A percentile compares a stretch with the other conserved stretches of the same genome.
phyloP scores from a whole-genome alignment of 1,140 invertebrate species.

The Goniozus legneri region DNA sequence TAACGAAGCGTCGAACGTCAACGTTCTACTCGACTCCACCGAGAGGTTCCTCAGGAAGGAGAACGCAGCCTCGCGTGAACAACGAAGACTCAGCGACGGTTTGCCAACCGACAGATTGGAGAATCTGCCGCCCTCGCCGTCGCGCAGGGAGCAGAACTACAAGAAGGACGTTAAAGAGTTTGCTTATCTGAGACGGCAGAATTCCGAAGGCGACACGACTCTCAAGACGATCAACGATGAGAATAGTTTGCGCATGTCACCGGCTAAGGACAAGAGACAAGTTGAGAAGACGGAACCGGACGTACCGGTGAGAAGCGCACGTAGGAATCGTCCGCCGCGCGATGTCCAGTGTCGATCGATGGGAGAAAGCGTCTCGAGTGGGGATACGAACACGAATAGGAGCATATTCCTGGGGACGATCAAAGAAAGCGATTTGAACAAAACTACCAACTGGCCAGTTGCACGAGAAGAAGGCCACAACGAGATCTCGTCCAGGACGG shows the following conservation, averaged over 20 bases:
- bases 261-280: conserved; percentile 23
- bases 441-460: conserved; percentile 31
- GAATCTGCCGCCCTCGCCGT: conserved; percentile 16
- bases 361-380: conserved; percentile 44
- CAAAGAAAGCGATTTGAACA: conserved; percentile 44
- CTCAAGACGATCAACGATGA: conserved; percentile 21
- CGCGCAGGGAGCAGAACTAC: conserved; percentile 30
- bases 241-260: not conserved
- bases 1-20: conserved; percentile 39
- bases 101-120: conserved; percentile 28
- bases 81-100: conserved; percentile 40
- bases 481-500: conserved; percentile 28
- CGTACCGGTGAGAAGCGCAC: conserved; percentile 47
- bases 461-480: conserved; percentile 33
- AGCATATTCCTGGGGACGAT: conserved; percentile 48
- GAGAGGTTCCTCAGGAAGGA: conserved; percentile 29
- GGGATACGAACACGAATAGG: conserved; percentile 29
- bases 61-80: conserved; percentile 25
- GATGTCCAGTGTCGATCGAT: conserved; percentile 49
- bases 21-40: conserved; percentile 30
- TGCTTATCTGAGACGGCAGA: conserved; percentile 41
- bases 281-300: conserved; percentile 48
- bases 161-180: conserved; percentile 31
- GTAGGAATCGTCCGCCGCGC: conserved; percentile 43
- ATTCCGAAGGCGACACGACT: conserved; percentile 46